phyloP scores from a whole-genome alignment of 2,113 vertebrate genomes.

The Pomatostomus ruficeps region DNA sequence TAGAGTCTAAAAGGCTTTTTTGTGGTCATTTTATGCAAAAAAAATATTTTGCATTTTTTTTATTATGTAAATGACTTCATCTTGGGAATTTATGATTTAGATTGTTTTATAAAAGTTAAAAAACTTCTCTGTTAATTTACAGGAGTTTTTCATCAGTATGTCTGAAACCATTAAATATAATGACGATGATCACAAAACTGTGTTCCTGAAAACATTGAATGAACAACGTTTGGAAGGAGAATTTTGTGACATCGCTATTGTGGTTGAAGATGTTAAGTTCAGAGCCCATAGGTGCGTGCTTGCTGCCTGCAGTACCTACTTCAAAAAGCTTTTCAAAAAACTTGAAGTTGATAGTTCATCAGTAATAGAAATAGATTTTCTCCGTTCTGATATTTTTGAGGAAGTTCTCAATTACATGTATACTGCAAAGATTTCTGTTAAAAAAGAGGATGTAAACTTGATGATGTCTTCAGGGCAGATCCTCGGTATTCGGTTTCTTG shows the following conservation, averaged over 20 bases:
- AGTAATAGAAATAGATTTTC: slow-evolving; percentile 94
- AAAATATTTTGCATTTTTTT: background rate
- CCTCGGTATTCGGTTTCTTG: slow-evolving; percentile 93
- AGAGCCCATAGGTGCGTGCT: slow-evolving; percentile 91
- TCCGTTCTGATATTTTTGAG: slow-evolving; percentile 95
- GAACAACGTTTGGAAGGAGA: slow-evolving; percentile 93
- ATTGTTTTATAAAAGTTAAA: background rate
- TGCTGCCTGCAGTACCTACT: slow-evolving; percentile 95
- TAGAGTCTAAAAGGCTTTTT: background rate
- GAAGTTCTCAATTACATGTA: slow-evolving; percentile 99
- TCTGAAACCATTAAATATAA: slow-evolving; percentile 95
- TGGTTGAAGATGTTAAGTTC: slow-evolving; percentile 96
- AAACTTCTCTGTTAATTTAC: background rate
- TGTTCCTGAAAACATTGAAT: slow-evolving; percentile 93
- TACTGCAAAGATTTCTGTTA: slow-evolving; percentile 93
- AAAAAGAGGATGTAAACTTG: slow-evolving; percentile 94
- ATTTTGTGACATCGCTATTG: slow-evolving; percentile 94
- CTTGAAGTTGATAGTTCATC: slow-evolving; percentile 93
- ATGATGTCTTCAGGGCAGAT: slow-evolving; percentile 99
- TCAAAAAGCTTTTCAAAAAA: slow-evolving; percentile 96
- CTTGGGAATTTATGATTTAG: background rate
- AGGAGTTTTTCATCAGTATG: slow-evolving; percentile 93
- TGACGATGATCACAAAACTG: slow-evolving; percentile 96
- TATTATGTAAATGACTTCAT: background rate
- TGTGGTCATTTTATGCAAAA: background rate